Conservation (phyloP, 2,797 vertebrate genomes). For the Enteromius unitaeniatus region DNA sequence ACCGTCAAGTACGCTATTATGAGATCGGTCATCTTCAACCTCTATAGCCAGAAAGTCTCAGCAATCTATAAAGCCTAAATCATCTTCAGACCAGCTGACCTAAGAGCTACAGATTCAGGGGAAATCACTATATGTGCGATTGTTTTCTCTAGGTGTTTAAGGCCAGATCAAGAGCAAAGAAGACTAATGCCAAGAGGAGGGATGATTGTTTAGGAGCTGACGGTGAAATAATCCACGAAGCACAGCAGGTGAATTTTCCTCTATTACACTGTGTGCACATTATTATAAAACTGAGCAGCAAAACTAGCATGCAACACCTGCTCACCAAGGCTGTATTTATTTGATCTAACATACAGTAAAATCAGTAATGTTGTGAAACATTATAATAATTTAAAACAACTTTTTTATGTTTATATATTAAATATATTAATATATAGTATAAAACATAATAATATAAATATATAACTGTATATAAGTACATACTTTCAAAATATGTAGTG, state of each 20-base stretch:
- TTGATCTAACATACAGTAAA: background rate
- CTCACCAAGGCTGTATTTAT: background rate
- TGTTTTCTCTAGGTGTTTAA: conserved; percentile 32
- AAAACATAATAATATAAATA: too few species aligned
- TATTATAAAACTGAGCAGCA: background rate
- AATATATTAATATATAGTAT: too few species aligned
- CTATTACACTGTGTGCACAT: background rate
- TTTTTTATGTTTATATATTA: background rate
- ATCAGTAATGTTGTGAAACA: background rate
- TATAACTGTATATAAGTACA: too few species aligned
- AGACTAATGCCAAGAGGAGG: background rate
- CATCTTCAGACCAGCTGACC: background rate
- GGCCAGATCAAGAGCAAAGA: conserved; percentile 16
- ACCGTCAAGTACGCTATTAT: background rate
- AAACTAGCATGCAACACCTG: background rate
- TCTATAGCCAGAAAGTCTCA: background rate
- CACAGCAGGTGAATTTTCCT: conserved; percentile 7
- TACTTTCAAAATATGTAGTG: too few species aligned
- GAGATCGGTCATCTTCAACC: background rate
- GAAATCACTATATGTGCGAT: background rate
- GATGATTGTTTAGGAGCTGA: conserved; percentile 4
- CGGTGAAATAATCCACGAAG: background rate
- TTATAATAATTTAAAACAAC: background rate
- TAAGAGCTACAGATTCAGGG: background rate
- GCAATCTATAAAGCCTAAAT: background rate